Percentiles rank a stretch among this genome's conserved stretches.
Conservation (phyloP, 2,797 vertebrate species). For the Cetoscarus ocellatus region DNA sequence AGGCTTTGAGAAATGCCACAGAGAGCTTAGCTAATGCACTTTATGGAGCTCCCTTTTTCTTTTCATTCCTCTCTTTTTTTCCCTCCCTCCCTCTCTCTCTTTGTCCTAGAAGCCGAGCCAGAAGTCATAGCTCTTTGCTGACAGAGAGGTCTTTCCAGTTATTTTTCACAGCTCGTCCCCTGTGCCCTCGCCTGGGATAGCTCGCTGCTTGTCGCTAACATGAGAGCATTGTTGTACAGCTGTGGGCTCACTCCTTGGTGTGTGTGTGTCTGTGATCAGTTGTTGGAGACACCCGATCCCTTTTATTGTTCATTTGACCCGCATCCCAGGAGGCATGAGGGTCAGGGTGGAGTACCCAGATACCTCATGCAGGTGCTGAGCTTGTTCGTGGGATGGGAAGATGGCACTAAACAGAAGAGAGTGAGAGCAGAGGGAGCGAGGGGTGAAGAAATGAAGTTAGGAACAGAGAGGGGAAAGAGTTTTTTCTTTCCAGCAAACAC, state of each 20-base stretch:
- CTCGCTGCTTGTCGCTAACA: constrained; percentile 57
- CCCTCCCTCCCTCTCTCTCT: constrained; percentile 18
- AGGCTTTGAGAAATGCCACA: constrained; percentile 77
- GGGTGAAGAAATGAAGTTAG: constrained; percentile 7
- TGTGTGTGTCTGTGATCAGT: constrained; percentile 50
- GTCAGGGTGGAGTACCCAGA: constrained; percentile 69
- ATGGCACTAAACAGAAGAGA: not conserved
- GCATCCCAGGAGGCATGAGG: constrained; percentile 71
- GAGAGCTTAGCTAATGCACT: constrained; percentile 80
- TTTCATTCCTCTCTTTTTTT: constrained; percentile 50
- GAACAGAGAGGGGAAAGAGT: constrained; percentile 5
- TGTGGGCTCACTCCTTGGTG: constrained; percentile 43
- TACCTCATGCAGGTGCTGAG: constrained; percentile 69
- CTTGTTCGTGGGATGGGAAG: constrained; percentile 21
- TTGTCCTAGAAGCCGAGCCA: constrained; percentile 74
- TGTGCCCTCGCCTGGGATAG: constrained; percentile 57
- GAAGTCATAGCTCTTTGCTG: constrained; percentile 81
- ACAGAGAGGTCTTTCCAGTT: constrained; percentile 81
- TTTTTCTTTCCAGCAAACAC: constrained; percentile 27
- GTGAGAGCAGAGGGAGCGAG: too few relatives aligned
- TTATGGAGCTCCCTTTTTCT: constrained; percentile 67
- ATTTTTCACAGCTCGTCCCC: constrained; percentile 74
- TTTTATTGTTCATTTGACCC: constrained; percentile 79
- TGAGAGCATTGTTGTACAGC: constrained; percentile 64
- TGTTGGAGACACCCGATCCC: constrained; percentile 73